phyloP scores from a whole-genome alignment of 2,888 invertebrate genomes.

The Ormyrus rosae region DNA sequence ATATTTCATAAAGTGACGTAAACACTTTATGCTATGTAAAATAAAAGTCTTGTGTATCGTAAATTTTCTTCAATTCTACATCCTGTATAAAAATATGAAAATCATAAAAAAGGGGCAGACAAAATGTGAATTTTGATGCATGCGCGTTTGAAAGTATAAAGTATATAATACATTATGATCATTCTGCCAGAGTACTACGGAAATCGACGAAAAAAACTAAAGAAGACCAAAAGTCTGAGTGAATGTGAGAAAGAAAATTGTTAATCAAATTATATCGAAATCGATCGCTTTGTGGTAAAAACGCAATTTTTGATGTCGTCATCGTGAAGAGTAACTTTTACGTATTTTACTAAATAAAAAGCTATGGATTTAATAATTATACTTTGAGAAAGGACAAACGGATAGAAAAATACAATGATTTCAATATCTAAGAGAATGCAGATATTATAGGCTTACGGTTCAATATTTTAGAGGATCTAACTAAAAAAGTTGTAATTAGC shows the following conservation, averaged over 20 bases:
- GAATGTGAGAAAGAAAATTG: conserved; percentile 29
- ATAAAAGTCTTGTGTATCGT: conserved; percentile 16
- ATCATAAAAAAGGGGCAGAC: conserved; percentile 18
- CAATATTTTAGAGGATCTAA: conserved; percentile 31
- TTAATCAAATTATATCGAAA: conserved; percentile 49
- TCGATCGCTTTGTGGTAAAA: conserved; percentile 23
- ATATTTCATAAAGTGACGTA: conserved; percentile 28
- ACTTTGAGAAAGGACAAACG: not conserved
- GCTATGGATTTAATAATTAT: conserved; percentile 8
- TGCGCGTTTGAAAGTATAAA: conserved; percentile 21
- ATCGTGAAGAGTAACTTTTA: conserved; percentile 34
- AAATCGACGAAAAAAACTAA: conserved; percentile 6
- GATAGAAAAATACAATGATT: conserved; percentile 8
- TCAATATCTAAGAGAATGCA: conserved; percentile 6
- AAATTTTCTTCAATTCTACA: conserved; percentile 21
- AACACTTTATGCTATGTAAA: conserved; percentile 16
- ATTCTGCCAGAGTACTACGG: conserved; percentile 5
- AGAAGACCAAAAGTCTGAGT: conserved; percentile 41
- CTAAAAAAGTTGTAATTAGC: conserved; percentile 20
- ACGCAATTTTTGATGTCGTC: conserved; percentile 31
- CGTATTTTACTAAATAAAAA: conserved; percentile 50
- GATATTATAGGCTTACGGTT: conserved; percentile 41
- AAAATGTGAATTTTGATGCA: conserved; percentile 17
- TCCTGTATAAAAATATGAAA: conserved; percentile 41
- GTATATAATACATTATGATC: conserved; percentile 22